A percentile compares a stretch with the other conserved stretches of the same genome.
These are phyloP conservation scores for Pollicipes pollicipes DNA, from an alignment of 1,140 invertebrate species.

Conservation along the genomic window DNA sequence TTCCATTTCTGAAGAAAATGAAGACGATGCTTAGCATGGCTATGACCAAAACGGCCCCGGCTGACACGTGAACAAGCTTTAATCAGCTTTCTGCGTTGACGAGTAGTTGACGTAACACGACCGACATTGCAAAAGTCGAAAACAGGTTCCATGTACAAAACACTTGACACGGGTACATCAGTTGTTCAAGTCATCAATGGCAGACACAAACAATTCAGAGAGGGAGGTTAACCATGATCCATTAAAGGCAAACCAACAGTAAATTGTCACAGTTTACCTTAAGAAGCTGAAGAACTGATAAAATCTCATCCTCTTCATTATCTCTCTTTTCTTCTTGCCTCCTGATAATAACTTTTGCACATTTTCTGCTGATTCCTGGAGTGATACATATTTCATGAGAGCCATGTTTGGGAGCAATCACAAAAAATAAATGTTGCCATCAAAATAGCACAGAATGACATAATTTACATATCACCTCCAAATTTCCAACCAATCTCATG, in stretches of 20 bases:
- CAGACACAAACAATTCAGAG: too few species aligned
- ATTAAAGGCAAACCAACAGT: background rate
- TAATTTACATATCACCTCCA: background rate
- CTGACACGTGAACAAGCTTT: slow-evolving; percentile 16
- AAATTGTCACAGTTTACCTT: background rate
- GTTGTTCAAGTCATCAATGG: too few species aligned
- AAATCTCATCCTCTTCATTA: background rate
- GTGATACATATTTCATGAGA: too few species aligned
- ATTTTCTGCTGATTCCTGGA: background rate
- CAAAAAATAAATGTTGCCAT: too few species aligned
- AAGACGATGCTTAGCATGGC: slow-evolving; percentile 56
- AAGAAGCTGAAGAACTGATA: background rate
- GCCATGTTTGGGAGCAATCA: too few species aligned
- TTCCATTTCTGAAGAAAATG: slow-evolving; percentile 61
- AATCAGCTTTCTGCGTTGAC: too few species aligned
- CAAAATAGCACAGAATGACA: too few species aligned
- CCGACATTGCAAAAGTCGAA: too few species aligned
- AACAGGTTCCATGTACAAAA: too few species aligned
- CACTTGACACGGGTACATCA: too few species aligned
- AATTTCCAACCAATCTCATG: background rate
- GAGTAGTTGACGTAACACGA: too few species aligned
- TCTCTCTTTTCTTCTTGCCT: background rate
- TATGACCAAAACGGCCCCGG: slow-evolving; percentile 62
- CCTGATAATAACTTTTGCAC: background rate
- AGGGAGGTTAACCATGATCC: background rate